Evolutionary conservation across 2,113 vertebrate species (phyloP).

Genomic region (Cyanoramphus novaezelandiae): DNA sequence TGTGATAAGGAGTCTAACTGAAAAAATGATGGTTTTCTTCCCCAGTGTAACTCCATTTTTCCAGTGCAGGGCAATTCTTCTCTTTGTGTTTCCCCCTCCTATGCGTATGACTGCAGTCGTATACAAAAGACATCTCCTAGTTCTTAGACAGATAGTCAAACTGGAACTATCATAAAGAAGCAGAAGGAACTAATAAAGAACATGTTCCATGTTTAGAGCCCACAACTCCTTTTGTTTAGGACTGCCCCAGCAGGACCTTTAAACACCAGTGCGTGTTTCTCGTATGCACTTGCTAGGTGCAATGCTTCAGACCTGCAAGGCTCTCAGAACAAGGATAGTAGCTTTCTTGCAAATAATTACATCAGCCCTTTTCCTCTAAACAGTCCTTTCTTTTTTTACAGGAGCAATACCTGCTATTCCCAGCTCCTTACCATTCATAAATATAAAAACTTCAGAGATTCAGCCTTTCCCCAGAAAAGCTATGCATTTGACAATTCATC

Average conservation of each 20-base stretch:
- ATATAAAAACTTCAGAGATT: not conserved
- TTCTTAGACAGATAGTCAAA: not conserved
- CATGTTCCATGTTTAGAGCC: not conserved
- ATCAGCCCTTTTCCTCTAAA: not conserved
- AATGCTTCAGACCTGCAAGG: not conserved
- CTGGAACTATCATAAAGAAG: not conserved
- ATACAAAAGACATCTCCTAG: not conserved
- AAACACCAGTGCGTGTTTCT: rapidly evolving
- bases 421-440: not conserved
- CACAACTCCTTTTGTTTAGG: not conserved
- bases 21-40: not conserved
- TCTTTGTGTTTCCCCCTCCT: not conserved
- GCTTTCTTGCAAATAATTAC: not conserved
- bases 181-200: not conserved
- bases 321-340: not conserved
- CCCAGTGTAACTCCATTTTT: not conserved
- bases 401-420: not conserved
- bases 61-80: not conserved
- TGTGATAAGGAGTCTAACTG: not conserved
- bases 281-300: not conserved
- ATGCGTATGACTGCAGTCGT: not conserved
- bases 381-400: not conserved
- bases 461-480: not conserved
- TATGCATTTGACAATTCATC: not conserved
- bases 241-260: not conserved